These are phyloP conservation scores for Poliocrania exsul DNA, from an alignment of 2,797 vertebrate genomes.

Conservation along the genomic window DNA sequence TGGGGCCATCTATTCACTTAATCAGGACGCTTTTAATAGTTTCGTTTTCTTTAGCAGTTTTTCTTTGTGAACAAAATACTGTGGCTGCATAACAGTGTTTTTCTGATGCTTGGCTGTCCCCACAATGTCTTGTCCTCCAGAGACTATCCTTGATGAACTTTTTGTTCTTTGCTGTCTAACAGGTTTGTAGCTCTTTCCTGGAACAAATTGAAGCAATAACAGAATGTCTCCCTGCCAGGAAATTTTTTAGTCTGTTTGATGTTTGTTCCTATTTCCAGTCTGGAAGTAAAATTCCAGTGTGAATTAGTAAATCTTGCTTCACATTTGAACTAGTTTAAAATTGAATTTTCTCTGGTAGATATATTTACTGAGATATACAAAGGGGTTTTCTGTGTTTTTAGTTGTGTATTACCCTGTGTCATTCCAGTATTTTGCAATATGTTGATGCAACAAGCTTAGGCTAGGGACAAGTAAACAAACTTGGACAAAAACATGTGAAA, in stretches of 20 bases:
- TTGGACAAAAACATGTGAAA: neutral
- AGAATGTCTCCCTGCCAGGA: neutral
- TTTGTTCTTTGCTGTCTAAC: neutral
- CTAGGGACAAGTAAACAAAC: neutral
- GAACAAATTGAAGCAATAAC: neutral
- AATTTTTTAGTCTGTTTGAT: neutral
- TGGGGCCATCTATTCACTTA: constrained; percentile 34
- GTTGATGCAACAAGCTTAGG: neutral
- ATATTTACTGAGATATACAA: neutral
- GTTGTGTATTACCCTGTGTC: neutral
- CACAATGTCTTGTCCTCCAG: neutral
- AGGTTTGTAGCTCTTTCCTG: neutral
- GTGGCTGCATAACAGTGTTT: neutral
- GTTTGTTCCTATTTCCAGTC: neutral
- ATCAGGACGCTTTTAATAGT: neutral
- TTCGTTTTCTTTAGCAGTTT: neutral
- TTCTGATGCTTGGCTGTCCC: neutral
- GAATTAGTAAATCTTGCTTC: neutral
- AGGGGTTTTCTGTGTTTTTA: neutral
- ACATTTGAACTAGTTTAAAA: neutral
- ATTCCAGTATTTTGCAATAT: neutral
- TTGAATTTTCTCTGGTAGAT: neutral
- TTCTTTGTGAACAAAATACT: neutral
- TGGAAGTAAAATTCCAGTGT: neutral
- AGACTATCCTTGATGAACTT: neutral